Conservation (phyloP, 1,140 invertebrate species). For the honey bee (Apis mellifera) region DNA sequence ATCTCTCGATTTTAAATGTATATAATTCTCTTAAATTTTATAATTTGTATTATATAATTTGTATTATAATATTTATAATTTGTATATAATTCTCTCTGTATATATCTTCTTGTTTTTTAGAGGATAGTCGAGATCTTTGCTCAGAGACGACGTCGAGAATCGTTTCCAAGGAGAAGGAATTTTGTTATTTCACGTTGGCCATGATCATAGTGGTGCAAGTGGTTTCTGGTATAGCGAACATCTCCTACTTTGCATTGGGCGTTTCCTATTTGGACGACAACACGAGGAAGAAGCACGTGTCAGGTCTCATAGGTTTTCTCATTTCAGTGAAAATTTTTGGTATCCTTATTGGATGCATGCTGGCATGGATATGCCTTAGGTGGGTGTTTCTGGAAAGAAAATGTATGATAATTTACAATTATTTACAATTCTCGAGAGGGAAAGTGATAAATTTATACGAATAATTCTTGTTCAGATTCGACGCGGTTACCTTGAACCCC, state of each 20-base stretch:
- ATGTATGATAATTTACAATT: too few relatives aligned
- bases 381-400: too few relatives aligned
- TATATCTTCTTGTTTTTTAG: slow-evolving; percentile 56
- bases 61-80: too few relatives aligned
- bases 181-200: slow-evolving; percentile 78
- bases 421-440: too few relatives aligned
- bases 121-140: slow-evolving; percentile 78
- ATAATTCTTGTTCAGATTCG: too few relatives aligned
- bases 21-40: too few relatives aligned
- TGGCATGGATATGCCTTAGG: slow-evolving; percentile 78
- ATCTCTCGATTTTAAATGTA: too few relatives aligned
- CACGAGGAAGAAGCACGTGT: slow-evolving; percentile 82
- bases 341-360: slow-evolving; percentile 75
- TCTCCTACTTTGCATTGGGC: slow-evolving; percentile 85
- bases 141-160: slow-evolving; percentile 64
- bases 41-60: too few relatives aligned
- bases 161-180: slow-evolving; percentile 63
- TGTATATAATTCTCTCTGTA: too few relatives aligned
- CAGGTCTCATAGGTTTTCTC: slow-evolving; percentile 79
- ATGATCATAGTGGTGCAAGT: slow-evolving; percentile 84
- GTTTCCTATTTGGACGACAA: slow-evolving; percentile 87
- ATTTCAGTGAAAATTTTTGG: slow-evolving; percentile 76
- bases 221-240: slow-evolving; percentile 82
- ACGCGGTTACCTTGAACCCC: slow-evolving; percentile 69
- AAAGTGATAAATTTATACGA: too few relatives aligned